Base-by-base conservation (phyloP, 2,888 invertebrate genomes). In the Tenthredo mesomela region DNA sequence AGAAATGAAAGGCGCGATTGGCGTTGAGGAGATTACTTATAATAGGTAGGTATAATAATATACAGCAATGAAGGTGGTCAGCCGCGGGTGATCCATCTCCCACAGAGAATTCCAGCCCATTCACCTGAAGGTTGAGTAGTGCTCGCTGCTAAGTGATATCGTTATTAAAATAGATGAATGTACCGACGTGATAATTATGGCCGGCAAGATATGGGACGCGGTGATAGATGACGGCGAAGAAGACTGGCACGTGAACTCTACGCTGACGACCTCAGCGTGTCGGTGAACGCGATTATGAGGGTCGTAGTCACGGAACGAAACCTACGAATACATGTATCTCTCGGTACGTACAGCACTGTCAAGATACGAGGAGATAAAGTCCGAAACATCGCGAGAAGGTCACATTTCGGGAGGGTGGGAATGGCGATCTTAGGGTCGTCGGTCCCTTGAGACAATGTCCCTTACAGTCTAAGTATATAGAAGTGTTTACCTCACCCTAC, bases 101-200 rank as follows among this genome's bases (percentile, higher is more conserved):
- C 67, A 70, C 37, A 47, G 43, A 82, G 47, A 33, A 67, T 84
- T 40, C 43, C 47, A 7, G 58, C 65, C 61, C 43, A 61, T 65
- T 61, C 29, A 75, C 75, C 84, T 77, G 75, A n/a, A 70, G 70
- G 67, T 67, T 65, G 84, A 82, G 82, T 67, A 33, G 43, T 25
- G 58, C 21, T 25, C 80, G 80, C 37, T 70, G 37, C 82, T 70
- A 54, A 84, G 84, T 82, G 84, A 84, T 84, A 84, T 84, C 80
- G 50, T 82, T 84, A 84, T 84, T 84, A 84, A 82, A 84, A 71
- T 54, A 78, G 78, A 84, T 82, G 82, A 84, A 84, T 65, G 84
- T 67, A 84, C 67, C 84, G 82, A 84, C 84, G 82, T 70, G 80
- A 84, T 84, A 84, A 84, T 84, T 84, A 84, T 54, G 84, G 78